Percentiles rank a stretch among this genome's conserved stretches.
phyloP scores from a whole-genome alignment of 2,888 invertebrate species.

The Atethmia centrago region DNA sequence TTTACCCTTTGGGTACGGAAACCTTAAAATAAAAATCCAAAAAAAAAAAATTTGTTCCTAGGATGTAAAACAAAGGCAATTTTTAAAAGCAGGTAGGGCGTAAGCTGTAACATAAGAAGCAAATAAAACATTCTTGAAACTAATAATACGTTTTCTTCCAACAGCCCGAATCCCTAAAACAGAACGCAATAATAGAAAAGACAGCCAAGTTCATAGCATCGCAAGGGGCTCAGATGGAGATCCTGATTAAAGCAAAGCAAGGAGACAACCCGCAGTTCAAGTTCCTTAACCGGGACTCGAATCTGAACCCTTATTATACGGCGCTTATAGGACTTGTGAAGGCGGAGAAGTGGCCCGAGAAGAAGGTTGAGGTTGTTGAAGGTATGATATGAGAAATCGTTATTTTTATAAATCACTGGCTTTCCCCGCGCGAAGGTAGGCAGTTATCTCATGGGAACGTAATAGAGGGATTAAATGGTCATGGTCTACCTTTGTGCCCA shows the following conservation, averaged over 20 bases:
- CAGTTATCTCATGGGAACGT: too few relatives aligned
- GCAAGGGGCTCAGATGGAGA: slow-evolving; percentile 99
- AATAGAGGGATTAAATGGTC: too few relatives aligned
- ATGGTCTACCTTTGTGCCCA: too few relatives aligned
- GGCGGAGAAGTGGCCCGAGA: slow-evolving; percentile 85
- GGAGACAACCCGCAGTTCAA: slow-evolving; percentile 97
- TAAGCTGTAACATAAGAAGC: background rate
- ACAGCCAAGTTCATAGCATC: slow-evolving; percentile 96
- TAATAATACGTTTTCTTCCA: slow-evolving; percentile 30
- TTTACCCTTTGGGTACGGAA: too few relatives aligned
- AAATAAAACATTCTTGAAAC: background rate
- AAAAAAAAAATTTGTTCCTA: too few relatives aligned
- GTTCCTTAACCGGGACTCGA: slow-evolving; percentile 96
- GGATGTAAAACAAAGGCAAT: too few relatives aligned
- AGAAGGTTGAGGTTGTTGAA: slow-evolving; percentile 78
- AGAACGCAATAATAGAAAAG: slow-evolving; percentile 98
- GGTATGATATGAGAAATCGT: slow-evolving; percentile 59
- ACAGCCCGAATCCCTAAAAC: slow-evolving; percentile 96
- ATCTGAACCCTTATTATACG: slow-evolving; percentile 97
- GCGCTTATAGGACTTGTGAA: slow-evolving; percentile 90
- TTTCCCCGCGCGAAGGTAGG: too few relatives aligned
- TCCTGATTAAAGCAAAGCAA: slow-evolving; percentile 99
- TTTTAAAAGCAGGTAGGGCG: too few relatives aligned
- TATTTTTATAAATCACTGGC: too few relatives aligned
- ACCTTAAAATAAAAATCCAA: too few relatives aligned